Percentiles rank a stretch among this genome's conserved stretches.
These are phyloP conservation scores for Acanthurus lineatus DNA, from an alignment of 2,797 vertebrate species.

Conservation along the genomic window DNA sequence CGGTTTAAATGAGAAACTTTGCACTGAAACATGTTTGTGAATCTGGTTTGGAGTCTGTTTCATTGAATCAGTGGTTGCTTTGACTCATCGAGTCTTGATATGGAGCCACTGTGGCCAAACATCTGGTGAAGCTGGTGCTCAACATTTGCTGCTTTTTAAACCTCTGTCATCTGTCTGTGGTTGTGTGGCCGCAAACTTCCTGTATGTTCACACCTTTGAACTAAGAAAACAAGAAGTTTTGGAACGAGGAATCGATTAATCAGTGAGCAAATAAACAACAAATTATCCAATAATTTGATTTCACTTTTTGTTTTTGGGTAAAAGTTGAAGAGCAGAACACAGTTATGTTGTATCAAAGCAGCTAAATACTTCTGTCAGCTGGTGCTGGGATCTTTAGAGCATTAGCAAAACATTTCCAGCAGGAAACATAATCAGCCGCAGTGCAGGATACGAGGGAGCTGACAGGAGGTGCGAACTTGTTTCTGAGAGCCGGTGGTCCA, in stretches of 20 bases:
- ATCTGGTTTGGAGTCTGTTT: neutral
- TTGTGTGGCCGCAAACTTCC: neutral
- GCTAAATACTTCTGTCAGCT: neutral
- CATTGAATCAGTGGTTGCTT: neutral
- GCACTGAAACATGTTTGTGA: too few relatives aligned
- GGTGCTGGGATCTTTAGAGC: neutral
- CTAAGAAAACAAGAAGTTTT: too few relatives aligned
- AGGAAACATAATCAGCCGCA: neutral
- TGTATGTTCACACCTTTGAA: too few relatives aligned
- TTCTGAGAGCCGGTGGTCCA: constrained; percentile 31
- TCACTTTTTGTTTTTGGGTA: too few relatives aligned
- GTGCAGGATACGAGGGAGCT: neutral
- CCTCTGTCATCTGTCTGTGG: too few relatives aligned
- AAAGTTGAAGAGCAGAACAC: neutral
- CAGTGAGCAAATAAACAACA: neutral
- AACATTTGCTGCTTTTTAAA: too few relatives aligned
- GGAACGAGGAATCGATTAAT: neutral
- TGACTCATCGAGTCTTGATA: neutral
- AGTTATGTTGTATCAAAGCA: neutral
- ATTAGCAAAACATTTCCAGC: neutral
- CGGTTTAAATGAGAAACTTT: neutral
- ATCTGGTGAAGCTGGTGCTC: neutral
- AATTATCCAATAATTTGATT: too few relatives aligned
- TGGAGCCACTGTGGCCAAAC: neutral
- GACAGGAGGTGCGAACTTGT: neutral